Percentiles rank a stretch among this genome's conserved stretches.
Conservation (phyloP, 1,140 invertebrate genomes). For the Euwallacea fornicatus region DNA sequence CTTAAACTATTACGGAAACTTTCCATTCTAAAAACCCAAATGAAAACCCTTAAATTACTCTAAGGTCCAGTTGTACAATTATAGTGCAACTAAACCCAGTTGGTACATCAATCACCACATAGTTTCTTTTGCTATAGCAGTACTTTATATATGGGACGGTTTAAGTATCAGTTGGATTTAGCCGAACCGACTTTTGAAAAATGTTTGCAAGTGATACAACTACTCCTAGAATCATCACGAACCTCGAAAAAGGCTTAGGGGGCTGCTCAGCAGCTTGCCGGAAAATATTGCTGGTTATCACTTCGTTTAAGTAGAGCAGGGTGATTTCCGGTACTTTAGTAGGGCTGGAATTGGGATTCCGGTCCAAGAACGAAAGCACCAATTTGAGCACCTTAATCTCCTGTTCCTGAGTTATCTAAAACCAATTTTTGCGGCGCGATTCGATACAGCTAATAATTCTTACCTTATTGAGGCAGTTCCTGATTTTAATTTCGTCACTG, state of each 20-base stretch:
- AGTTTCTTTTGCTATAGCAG: no score
- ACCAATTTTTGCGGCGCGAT: not conserved
- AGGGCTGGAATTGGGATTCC: conserved; percentile 40
- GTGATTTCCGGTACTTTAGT: conserved; percentile 45
- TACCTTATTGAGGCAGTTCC: conserved; percentile 43
- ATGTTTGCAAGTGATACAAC: no score
- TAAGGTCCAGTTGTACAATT: not conserved
- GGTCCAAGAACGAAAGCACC: conserved; percentile 42
- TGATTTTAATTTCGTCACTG: conserved; percentile 44
- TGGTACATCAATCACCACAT: no score
- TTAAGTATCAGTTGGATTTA: no score
- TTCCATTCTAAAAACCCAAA: conserved; percentile 39
- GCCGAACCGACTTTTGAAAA: no score
- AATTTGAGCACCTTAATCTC: conserved; percentile 43
- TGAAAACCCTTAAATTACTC: conserved; percentile 5
- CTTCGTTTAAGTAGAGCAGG: conserved; percentile 36
- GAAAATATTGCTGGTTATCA: conserved; percentile 38
- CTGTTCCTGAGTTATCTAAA: conserved; percentile 44
- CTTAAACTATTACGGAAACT: conserved; percentile 45
- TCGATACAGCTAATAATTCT: not conserved
- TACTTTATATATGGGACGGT: no score
- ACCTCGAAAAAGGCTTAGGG: conserved; percentile 17
- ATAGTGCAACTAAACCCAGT: not conserved
- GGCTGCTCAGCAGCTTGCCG: conserved; percentile 25
- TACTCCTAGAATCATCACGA: not conserved